Percentiles rank a stretch among this genome's conserved stretches.
Conservation (phyloP, 1,140 invertebrate genomes). For the Lordiphosa mommai region DNA sequence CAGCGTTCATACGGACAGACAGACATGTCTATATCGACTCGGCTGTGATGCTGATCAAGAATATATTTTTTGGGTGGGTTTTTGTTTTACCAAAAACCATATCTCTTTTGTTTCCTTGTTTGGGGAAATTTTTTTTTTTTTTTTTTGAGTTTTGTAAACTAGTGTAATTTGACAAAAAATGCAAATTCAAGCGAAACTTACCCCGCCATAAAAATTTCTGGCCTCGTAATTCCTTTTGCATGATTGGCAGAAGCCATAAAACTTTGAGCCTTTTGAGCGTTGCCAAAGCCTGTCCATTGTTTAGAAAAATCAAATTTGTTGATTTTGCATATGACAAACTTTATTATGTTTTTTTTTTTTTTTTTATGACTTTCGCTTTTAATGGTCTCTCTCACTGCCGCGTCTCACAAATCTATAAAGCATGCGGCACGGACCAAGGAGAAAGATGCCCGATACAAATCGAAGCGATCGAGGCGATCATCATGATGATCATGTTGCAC, state of each 20-base stretch:
- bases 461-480: constrained; percentile 63
- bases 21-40: no score
- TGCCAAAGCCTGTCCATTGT: constrained; percentile 61
- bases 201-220: constrained; percentile 23
- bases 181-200: constrained; percentile 43
- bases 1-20: no score
- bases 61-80: no score
- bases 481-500: constrained; percentile 66
- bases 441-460: constrained; percentile 66
- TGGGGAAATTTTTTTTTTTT: no score
- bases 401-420: constrained; percentile 61
- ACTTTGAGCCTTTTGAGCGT: constrained; percentile 36
- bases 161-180: constrained; percentile 7
- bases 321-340: constrained; percentile 69
- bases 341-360: constrained; percentile 11
- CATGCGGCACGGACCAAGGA: constrained; percentile 55
- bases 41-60: no score
- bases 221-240: constrained; percentile 39
- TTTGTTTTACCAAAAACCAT: no score
- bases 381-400: no score
- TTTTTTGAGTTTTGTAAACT: no score
- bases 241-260: constrained; percentile 60
- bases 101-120: no score
- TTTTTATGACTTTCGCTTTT: constrained; percentile 75
- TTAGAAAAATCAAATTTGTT: constrained; percentile 47